phyloP scores from a whole-genome alignment of 2,888 invertebrate genomes.

The Baccha elongata region DNA sequence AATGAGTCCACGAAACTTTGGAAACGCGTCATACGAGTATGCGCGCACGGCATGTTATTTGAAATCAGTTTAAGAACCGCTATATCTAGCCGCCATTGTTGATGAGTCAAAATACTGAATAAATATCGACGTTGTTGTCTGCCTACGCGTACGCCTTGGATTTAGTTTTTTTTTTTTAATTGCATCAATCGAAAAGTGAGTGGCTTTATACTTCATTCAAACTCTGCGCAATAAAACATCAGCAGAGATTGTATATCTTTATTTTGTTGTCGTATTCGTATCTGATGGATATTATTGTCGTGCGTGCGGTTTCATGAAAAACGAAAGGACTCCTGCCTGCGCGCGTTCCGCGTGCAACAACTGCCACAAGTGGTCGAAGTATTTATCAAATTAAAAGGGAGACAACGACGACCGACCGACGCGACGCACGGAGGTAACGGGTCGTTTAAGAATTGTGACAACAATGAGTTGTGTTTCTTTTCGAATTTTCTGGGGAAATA shows the following conservation, averaged over 20 bases:
- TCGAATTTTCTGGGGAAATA: slow-evolving; percentile 19
- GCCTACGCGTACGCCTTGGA: slow-evolving; percentile 47
- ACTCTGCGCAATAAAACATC: slow-evolving; percentile 5
- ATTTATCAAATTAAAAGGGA: slow-evolving; percentile 49
- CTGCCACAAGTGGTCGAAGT: slow-evolving; percentile 55
- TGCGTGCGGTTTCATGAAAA: slow-evolving; percentile 61
- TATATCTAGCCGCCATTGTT: slow-evolving; percentile 41
- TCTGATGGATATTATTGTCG: slow-evolving; percentile 47
- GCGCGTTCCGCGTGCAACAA: neutral
- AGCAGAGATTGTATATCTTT: slow-evolving; percentile 3
- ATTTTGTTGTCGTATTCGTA: slow-evolving; percentile 7
- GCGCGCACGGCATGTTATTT: slow-evolving; percentile 2
- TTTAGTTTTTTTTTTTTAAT: slow-evolving; percentile 41
- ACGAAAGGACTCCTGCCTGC: slow-evolving; percentile 53
- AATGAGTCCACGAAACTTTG: slow-evolving; percentile 36
- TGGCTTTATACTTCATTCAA: slow-evolving; percentile 41
- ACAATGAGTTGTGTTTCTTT: slow-evolving; percentile 27
- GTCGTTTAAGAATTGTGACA: slow-evolving; percentile 47
- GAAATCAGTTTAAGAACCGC: slow-evolving; percentile 26
- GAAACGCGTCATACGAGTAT: slow-evolving; percentile 25
- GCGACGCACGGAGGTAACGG: neutral
- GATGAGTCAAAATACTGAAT: slow-evolving; percentile 53
- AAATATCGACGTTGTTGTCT: slow-evolving; percentile 3
- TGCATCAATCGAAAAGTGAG: slow-evolving; percentile 54
- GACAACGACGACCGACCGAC: no score